Base-by-base conservation (phyloP, 1,140 invertebrate species). In the Branchinecta lindahli region DNA sequence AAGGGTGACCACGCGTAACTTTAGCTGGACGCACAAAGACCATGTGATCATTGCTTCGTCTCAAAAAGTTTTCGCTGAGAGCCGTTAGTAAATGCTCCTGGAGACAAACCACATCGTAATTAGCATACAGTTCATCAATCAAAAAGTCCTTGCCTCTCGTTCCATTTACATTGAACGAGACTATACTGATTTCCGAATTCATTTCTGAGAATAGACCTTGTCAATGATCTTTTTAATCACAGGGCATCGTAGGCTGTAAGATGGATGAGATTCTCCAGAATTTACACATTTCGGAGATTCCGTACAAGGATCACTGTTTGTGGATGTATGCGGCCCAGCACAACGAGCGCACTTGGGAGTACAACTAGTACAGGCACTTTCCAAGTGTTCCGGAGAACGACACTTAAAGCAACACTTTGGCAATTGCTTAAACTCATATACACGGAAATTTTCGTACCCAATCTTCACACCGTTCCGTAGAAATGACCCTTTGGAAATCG, bases 331-430 rank as follows among this genome's bases (percentile, higher is more conserved):
- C 12, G 52, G 52, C 12, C 52, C 52, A 20, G 52, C 18, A 61
- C 52, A 61, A 61, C 52, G 52, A 61, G 52, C 52, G 18, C 18
- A 61, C 18, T 61, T 61, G 18, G 52, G 52, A 12, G 18, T 61
- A 61, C 12, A 6, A 61, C 52, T 61, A 20, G 52, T 12, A 61
- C 52, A 61, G 18, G 52, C 12, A 61, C 12, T 15, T 1, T 61
- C 12, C 12, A 61, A 61, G 52, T 61, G 52, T 3, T 61, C 12
- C 12, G 52, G 52, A 12, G 52, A 61, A 15, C 52, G 52, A 20
- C 52, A 61, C 52, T 61, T 61, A 61, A 61, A 61, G 18, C 52
- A 61, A 61, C 52, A 61, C 18, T 61, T 61, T 61, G 52, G 52
- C 12, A 61, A 4, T 61, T 61, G 12, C 52, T 61, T 61, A 61